Percentiles rank a stretch among this genome's conserved stretches.
Conservation (phyloP, 2,113 vertebrate genomes). For the Hippocampus guttulatus region DNA sequence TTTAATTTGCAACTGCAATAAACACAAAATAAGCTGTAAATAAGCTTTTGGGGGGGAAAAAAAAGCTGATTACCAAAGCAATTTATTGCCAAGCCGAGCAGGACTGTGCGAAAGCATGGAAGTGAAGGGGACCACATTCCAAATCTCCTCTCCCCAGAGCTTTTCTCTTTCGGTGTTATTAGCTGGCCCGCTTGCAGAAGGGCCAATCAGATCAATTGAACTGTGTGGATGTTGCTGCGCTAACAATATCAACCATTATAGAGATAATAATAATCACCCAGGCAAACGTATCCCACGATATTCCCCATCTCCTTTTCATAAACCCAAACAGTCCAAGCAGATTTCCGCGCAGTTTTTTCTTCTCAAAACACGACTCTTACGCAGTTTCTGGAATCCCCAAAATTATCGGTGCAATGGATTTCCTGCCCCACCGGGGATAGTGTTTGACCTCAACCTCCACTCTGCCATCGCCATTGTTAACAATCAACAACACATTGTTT, state of each 20-base stretch:
- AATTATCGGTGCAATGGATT: too few species aligned
- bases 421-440: too few species aligned
- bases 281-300: constrained; percentile 1
- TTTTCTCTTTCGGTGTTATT: constrained; percentile 80
- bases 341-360: background rate
- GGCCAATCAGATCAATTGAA: constrained; percentile 82
- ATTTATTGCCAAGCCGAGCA: constrained; percentile 74
- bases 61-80: constrained; percentile 81
- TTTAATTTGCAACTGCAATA: constrained; percentile 78
- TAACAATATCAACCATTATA: constrained; percentile 11
- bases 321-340: constrained; percentile 2
- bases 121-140: constrained; percentile 59
- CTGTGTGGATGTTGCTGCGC: constrained; percentile 24
- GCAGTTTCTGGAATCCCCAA: too few species aligned
- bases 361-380: background rate
- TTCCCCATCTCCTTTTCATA: background rate
- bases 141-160: constrained; percentile 72
- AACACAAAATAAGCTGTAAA: constrained; percentile 79
- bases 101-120: constrained; percentile 68
- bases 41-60: constrained; percentile 70
- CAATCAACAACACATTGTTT: too few species aligned
- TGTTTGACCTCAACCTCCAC: too few species aligned
- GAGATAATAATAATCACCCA: constrained; percentile 7
- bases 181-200: constrained; percentile 69
- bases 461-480: too few species aligned